A percentile compares a stretch with the other conserved stretches of the same genome.
phyloP scores from a whole-genome alignment of 2,113 vertebrate genomes.

The Anoura caudifer region DNA sequence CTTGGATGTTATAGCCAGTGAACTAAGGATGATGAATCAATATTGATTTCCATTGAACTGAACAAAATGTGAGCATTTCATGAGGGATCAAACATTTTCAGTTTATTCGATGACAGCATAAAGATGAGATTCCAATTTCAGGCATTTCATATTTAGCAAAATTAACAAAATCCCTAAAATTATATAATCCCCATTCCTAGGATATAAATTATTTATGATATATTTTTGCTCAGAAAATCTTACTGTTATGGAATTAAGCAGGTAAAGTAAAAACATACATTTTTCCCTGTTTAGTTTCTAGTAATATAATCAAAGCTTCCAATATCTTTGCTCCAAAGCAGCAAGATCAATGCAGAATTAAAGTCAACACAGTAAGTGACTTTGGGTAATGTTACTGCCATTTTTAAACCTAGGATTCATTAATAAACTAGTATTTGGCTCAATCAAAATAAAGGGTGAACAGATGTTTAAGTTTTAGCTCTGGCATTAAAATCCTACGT shows the following conservation, averaged over 20 bases:
- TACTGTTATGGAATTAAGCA: not conserved
- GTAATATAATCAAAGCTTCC: not conserved
- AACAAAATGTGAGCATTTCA: constrained; percentile 27
- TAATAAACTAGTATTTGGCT: not conserved
- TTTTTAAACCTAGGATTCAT: not conserved
- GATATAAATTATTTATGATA: not conserved
- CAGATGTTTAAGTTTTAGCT: not conserved
- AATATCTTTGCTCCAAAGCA: not conserved
- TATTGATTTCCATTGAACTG: constrained; percentile 23
- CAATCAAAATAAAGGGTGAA: not conserved
- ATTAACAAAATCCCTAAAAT: not conserved
- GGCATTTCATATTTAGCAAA: not conserved
- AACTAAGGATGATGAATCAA: constrained; percentile 39
- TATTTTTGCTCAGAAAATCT: not conserved
- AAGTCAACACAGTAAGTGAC: not conserved
- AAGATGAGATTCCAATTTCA: not conserved
- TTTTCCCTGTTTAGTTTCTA: not conserved
- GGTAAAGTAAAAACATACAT: not conserved
- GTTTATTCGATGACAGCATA: not conserved
- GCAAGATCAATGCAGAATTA: not conserved
- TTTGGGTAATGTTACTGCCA: not conserved
- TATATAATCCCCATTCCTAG: not conserved
- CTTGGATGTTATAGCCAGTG: not conserved
- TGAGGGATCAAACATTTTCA: not conserved
- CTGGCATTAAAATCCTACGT: not conserved